Percentiles rank a stretch among this genome's conserved stretches.
These are phyloP conservation scores for Scyliorhinus canicula DNA, from an alignment of 2,797 vertebrate species.

Conservation along the genomic window DNA sequence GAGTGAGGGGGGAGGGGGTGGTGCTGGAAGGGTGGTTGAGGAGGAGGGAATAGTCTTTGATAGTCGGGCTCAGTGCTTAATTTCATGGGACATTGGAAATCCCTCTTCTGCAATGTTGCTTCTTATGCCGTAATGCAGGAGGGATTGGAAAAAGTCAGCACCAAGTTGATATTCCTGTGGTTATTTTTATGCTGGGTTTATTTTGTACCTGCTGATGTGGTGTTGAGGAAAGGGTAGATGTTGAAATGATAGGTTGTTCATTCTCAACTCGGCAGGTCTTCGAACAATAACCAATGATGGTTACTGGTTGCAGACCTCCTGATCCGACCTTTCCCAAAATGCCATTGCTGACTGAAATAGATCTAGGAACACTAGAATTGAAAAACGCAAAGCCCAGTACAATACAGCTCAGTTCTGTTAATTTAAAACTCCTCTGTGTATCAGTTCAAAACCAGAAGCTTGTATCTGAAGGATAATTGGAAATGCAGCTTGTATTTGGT, in stretches of 20 bases:
- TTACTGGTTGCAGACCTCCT: neutral
- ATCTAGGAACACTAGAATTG: conserved; percentile 19
- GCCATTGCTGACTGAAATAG: neutral
- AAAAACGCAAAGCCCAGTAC: neutral
- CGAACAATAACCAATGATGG: neutral
- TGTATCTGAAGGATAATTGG: conserved; percentile 9
- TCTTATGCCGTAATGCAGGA: neutral
- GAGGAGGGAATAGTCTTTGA: neutral
- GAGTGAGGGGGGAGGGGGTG: neutral
- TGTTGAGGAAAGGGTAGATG: neutral
- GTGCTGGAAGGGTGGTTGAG: neutral
- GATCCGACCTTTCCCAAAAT: neutral
- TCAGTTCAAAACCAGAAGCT: neutral
- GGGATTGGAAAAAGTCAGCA: neutral
- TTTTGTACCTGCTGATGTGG: neutral
- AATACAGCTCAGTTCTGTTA: neutral
- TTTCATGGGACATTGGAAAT: neutral
- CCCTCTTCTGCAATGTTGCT: neutral
- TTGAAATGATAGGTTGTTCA: neutral
- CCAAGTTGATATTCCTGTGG: conserved; percentile 1
- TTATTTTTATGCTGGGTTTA: neutral
- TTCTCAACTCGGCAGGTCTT: neutral
- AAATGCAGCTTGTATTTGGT: neutral
- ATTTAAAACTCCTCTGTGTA: neutral
- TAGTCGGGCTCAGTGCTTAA: neutral